phyloP scores from a whole-genome alignment of 2,888 invertebrate genomes.

The Ceriagrion tenellum region DNA sequence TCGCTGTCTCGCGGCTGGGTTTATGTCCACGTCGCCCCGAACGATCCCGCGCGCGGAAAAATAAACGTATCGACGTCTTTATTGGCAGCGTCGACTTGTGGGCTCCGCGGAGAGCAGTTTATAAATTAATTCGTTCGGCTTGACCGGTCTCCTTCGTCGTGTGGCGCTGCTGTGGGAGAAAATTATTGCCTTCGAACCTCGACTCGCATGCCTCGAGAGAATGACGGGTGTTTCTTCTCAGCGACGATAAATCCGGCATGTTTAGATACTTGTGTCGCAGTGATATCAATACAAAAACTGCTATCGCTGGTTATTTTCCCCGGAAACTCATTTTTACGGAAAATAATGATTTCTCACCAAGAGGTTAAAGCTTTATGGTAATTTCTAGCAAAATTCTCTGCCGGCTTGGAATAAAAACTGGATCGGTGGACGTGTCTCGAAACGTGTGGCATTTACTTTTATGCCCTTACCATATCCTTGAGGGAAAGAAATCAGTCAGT shows the following conservation, averaged over 20 bases:
- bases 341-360: neutral
- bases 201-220: neutral
- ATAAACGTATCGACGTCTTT: conserved; percentile 22
- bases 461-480: neutral
- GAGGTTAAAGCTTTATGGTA: neutral
- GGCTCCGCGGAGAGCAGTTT: neutral
- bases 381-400: neutral
- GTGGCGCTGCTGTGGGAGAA: neutral
- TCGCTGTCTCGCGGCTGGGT: neutral
- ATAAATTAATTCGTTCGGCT: neutral
- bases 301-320: neutral
- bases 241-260: neutral
- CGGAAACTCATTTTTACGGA: neutral
- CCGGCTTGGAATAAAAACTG: neutral
- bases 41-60: neutral
- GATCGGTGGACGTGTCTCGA: neutral
- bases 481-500: neutral
- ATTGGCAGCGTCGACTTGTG: neutral
- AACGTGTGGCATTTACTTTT: neutral
- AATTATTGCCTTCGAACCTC: neutral
- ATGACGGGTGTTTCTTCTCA: neutral
- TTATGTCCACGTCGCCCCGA: conserved; percentile 2
- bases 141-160: conserved; percentile 2
- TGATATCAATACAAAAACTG: neutral
- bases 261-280: neutral